Conservation (phyloP, 2,888 invertebrate species). For the Antheraea yamamai region DNA sequence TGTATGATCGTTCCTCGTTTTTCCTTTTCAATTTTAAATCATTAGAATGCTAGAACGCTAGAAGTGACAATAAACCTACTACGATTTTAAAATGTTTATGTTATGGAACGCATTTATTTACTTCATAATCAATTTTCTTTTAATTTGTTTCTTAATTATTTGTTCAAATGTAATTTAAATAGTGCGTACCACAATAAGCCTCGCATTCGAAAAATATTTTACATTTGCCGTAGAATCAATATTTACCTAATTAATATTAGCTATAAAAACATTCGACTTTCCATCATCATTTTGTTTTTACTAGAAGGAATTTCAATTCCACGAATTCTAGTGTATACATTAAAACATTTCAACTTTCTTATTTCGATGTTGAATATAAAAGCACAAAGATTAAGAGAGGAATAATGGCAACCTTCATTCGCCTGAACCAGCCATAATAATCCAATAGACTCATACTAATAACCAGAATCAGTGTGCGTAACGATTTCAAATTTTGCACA, state of each 20-base stretch:
- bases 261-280: not conserved
- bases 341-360: not conserved
- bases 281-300: not conserved
- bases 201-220: not conserved
- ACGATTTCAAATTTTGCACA: constrained; percentile 81
- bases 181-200: not conserved
- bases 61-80: too few relatives aligned
- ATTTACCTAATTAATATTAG: not conserved
- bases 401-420: constrained; percentile 25
- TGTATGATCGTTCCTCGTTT: not conserved
- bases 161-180: not conserved
- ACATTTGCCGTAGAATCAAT: not conserved
- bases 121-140: not conserved
- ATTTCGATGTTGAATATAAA: not conserved
- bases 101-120: not conserved
- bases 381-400: constrained; percentile 6
- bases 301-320: not conserved
- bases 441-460: constrained; percentile 66
- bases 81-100: not conserved
- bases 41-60: not conserved
- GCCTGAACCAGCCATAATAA: constrained; percentile 57
- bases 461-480: constrained; percentile 65
- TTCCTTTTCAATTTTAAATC: not conserved
- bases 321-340: not conserved
- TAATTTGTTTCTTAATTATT: not conserved